Evolutionary conservation across 2,888 invertebrate species (phyloP), one percentile per base, ranked within the genome.

Genomic region (Acanthococcus lagerstroemiae): DNA sequence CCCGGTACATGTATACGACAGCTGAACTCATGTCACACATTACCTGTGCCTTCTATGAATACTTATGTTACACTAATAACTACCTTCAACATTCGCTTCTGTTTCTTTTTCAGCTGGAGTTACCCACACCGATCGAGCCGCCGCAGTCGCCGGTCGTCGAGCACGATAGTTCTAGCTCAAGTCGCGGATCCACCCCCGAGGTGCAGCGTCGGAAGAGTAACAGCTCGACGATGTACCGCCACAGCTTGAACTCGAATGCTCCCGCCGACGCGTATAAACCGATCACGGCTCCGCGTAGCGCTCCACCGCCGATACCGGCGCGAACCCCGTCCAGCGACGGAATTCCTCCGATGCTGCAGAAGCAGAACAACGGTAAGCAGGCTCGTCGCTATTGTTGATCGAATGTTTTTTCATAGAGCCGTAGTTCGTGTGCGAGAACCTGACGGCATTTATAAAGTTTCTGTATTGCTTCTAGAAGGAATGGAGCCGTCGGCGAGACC

Each of bases 241-340:
- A 55, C 55, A 25, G 54, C 25, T 5, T 65, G 17, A 52, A 27
- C 17, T 1, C 56, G 45, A 5, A 30, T 21, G 46, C 45, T 7
- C 55, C 65, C n/a, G 60, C 50, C 37, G 52, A 82, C 1, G 79
- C 81, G 70, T 80, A 80, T n/a, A 80, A 79, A 24, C 80, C 81
- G 70, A 82, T 82, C 0, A 80, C 82, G 69, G 82, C 82, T 67
- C 82, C 83, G 1, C 75, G 82, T 70, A 81, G 80, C 7, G 81
- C 80, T 17, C 81, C 82, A 9, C 82, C 82, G 7, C 81, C 82
- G 44, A 76, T 82, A 65, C 82, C 81, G 1, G 73, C 75, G 9
- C 73, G 78, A 61, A 75, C 78, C 9, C 76, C 78, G 0, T 76
- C 76, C 27, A 74, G 76, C 1, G 78, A 78, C 67, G 68, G 67